Evolutionary conservation across 2,113 vertebrate genomes (phyloP), one percentile per base, ranked within the genome.

Genomic region (Cephalopholis sonnerati): DNA sequence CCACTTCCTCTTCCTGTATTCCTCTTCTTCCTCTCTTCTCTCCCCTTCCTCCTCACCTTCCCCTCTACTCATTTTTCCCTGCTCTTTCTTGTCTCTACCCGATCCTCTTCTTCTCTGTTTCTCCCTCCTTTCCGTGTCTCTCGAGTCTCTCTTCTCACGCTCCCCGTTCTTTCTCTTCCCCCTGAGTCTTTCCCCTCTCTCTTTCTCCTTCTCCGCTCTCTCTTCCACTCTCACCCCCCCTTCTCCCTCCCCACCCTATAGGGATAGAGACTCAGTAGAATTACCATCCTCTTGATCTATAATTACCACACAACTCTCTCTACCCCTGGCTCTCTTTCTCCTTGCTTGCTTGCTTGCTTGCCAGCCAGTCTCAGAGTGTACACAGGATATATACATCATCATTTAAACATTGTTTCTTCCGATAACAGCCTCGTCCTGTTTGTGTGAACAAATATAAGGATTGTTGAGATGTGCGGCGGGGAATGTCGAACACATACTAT

Each of bases 231-330:
- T 48, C 25, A 4, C 61, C n/a, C 55, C 29, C 53, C 9, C 5
- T 0, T 50, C 22, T 63, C 50, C 22, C 7, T 59, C 16, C 24
- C 67, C 86, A 82, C 67, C 85, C 90, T 88, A 81, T 86, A 88
- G 90, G 90, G 93, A 91, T 82, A 74, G 68, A 84, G 82, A 82
- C 88, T 88, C 89, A 68, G 89, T 91, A 91, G 88, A 93, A 93
- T 93, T 93, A 92, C 85, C 85, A 92, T 93, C 86, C 87, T 91
- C 93, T 93, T 93, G 93, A 93, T 93, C 90, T 93, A 93, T 93
- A 93, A 93, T 93, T 93, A 93, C 93, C 90, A 88, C 88, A 87
- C 79, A 84, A 84, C 88, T 89, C 77, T 81, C 67, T 86, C 86
- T 86, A 88, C 90, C 83, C 79, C 74, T 89, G 87, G 91, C 89